phyloP scores from a whole-genome alignment of 2,888 invertebrate species.

The Sacculina carcini region DNA sequence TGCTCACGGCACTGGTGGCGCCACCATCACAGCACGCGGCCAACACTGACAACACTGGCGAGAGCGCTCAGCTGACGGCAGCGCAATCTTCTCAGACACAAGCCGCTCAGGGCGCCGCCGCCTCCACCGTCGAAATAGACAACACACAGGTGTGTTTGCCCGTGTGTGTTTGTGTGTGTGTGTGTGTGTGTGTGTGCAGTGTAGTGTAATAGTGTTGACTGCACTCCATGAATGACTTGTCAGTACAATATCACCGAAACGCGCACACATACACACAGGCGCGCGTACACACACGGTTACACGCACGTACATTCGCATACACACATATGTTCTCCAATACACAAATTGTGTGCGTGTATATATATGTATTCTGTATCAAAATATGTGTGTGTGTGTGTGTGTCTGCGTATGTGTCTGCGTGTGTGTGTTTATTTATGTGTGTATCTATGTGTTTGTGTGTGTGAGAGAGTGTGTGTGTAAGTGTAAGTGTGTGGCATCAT shows the following conservation, averaged over 20 bases:
- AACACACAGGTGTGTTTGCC: too few relatives aligned
- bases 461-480: too few relatives aligned
- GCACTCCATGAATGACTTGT: too few relatives aligned
- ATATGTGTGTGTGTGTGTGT: too few relatives aligned
- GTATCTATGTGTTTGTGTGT: too few relatives aligned
- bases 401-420: too few relatives aligned
- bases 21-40: slow-evolving; percentile 18
- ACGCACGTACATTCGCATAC: background rate
- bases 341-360: background rate
- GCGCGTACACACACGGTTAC: background rate
- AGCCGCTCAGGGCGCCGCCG: slow-evolving; percentile 11
- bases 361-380: background rate
- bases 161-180: slow-evolving; percentile 2
- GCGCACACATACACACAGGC: background rate
- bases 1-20: background rate
- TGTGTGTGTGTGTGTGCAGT: background rate
- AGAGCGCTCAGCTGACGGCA: slow-evolving; percentile 14
- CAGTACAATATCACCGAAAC: background rate
- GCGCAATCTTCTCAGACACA: background rate
- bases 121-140: slow-evolving; percentile 13
- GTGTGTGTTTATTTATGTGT: too few relatives aligned
- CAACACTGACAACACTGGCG: slow-evolving; percentile 22
- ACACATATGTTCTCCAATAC: background rate
- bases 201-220: too few relatives aligned
- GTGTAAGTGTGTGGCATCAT: too few relatives aligned